phyloP scores from a whole-genome alignment of 2,113 vertebrate species.

The Leucopsar rothschildi region DNA sequence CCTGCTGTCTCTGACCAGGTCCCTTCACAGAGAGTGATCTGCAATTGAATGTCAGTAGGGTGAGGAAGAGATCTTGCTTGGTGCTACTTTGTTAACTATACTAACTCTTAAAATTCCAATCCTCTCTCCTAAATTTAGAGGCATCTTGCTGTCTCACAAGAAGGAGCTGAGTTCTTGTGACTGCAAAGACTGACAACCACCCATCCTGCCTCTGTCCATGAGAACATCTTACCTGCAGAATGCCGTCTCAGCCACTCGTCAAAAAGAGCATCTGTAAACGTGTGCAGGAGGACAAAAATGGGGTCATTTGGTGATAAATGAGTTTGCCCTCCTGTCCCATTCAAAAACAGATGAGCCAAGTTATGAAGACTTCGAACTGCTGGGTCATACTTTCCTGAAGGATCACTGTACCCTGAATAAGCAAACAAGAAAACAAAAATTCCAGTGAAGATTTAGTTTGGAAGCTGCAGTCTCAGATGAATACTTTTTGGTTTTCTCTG shows the following conservation, averaged over 20 bases:
- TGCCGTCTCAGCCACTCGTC: constrained; percentile 94
- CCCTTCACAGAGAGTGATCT: neutral
- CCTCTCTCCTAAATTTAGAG: neutral
- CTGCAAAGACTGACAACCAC: neutral
- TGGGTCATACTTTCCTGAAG: constrained; percentile 89
- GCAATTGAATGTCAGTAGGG: neutral
- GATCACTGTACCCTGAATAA: constrained; percentile 88
- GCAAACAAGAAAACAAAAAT: constrained; percentile 1
- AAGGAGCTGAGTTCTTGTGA: neutral
- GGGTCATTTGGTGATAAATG: constrained; percentile 97
- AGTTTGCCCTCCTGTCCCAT: constrained; percentile 95
- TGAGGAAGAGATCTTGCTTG: neutral
- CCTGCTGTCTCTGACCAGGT: neutral
- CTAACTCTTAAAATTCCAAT: neutral
- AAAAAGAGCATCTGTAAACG: constrained; percentile 95
- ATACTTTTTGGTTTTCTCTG: neutral
- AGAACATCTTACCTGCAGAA: constrained; percentile 76
- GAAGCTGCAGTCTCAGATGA: neutral
- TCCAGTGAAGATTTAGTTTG: neutral
- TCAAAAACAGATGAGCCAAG: constrained; percentile 94
- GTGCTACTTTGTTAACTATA: neutral
- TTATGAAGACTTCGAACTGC: constrained; percentile 94
- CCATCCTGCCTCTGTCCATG: neutral
- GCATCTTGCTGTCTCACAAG: neutral
- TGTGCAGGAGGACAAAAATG: constrained; percentile 94